phyloP scores from a whole-genome alignment of 2,888 invertebrate genomes.

The Iphiclides podalirius region DNA sequence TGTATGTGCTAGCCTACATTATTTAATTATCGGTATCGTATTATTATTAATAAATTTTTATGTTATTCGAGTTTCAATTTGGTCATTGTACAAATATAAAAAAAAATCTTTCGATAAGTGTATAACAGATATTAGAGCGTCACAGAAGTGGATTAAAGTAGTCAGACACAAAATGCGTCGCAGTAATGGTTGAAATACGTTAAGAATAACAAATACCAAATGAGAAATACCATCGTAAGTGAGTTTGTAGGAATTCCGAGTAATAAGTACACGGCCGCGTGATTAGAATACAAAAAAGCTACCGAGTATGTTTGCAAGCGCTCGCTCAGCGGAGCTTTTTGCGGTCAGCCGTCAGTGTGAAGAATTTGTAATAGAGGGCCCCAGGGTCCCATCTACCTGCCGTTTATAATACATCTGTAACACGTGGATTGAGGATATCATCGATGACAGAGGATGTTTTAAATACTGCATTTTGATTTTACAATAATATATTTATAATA shows the following conservation, averaged over 20 bases:
- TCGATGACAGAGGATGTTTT: slow-evolving; percentile 7
- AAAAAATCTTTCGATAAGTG: no score
- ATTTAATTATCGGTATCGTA: no score
- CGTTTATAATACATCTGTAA: slow-evolving; percentile 25
- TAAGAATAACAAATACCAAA: slow-evolving; percentile 18
- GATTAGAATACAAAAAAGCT: slow-evolving; percentile 31
- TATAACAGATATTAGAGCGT: no score
- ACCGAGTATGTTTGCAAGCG: slow-evolving; percentile 16
- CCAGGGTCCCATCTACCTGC: slow-evolving; percentile 32
- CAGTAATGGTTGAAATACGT: slow-evolving; percentile 17
- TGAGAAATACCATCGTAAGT: slow-evolving; percentile 23
- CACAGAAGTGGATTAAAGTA: slow-evolving; percentile 8
- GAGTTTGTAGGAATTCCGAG: slow-evolving; percentile 22
- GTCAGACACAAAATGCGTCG: slow-evolving; percentile 5
- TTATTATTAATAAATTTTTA: no score
- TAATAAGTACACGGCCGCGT: slow-evolving; percentile 18
- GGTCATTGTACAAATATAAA: no score
- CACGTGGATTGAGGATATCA: slow-evolving; percentile 4
- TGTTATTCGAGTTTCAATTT: no score
- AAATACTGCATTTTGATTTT: no score
- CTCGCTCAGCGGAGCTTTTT: slow-evolving; percentile 29
- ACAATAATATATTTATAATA: no score
- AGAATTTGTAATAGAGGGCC: slow-evolving; percentile 37
- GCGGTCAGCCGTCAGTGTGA: slow-evolving; percentile 32
- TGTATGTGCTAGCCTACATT: no score